phyloP scores from a whole-genome alignment of 1,140 invertebrate genomes.

The Bombus balteatus region DNA sequence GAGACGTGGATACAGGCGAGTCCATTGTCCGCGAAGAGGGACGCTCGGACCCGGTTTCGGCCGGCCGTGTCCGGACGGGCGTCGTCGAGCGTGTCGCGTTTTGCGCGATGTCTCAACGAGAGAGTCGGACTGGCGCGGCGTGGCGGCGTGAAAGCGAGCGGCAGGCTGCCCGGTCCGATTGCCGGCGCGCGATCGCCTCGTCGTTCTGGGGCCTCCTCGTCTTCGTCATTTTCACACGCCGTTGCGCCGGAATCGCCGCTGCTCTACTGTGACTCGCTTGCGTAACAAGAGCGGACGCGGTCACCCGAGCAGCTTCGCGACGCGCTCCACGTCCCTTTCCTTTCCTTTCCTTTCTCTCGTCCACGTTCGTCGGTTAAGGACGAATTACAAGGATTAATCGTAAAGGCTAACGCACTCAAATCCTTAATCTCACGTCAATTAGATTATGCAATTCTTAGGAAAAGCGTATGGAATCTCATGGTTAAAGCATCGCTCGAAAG shows the following conservation, averaged over 20 bases:
- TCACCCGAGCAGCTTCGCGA: constrained; percentile 62
- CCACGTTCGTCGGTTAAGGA: background rate
- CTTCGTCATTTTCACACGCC: constrained; percentile 73
- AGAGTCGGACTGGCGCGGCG: constrained; percentile 48
- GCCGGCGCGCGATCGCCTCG: constrained; percentile 16
- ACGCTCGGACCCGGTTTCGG: constrained; percentile 62
- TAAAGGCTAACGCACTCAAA: too few species aligned
- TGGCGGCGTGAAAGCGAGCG: constrained; percentile 67
- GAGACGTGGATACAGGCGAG: constrained; percentile 32
- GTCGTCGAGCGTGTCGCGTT: constrained; percentile 71
- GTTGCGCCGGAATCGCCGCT: constrained; percentile 64
- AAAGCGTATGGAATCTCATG: too few species aligned
- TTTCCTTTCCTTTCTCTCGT: constrained; percentile 26
- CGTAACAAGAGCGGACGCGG: constrained; percentile 63
- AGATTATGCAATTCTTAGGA: too few species aligned
- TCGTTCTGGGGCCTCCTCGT: constrained; percentile 46
- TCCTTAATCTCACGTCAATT: background rate
- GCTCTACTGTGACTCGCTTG: constrained; percentile 59
- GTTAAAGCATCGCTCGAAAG: background rate
- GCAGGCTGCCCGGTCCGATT: constrained; percentile 43
- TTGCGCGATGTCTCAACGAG: constrained; percentile 73
- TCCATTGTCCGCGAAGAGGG: constrained; percentile 55
- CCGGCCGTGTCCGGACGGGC: constrained; percentile 62
- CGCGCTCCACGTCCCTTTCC: constrained; percentile 41
- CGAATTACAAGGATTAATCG: background rate